Conservation (phyloP, 2,888 invertebrate species). For the Euspilapteryx auroguttella region DNA sequence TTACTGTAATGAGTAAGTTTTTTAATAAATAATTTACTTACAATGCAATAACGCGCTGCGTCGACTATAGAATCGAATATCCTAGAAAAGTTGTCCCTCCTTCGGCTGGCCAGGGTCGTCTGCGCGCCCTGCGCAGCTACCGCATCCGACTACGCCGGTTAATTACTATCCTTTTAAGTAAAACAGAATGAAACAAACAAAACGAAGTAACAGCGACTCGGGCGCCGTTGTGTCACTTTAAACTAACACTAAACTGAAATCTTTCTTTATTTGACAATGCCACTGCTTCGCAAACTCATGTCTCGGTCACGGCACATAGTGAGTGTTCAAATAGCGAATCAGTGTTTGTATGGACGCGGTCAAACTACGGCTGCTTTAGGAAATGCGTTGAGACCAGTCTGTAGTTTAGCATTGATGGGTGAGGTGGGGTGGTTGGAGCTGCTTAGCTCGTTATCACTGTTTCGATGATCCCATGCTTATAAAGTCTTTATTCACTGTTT, state of each 20-base stretch:
- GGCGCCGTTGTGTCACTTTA: constrained; percentile 26
- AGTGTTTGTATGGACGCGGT: constrained; percentile 8
- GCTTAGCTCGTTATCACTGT: no score
- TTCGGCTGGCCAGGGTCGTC: constrained; percentile 50
- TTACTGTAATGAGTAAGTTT: no score
- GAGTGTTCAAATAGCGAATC: constrained; percentile 35
- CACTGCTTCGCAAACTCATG: constrained; percentile 55
- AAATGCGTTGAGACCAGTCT: constrained; percentile 91
- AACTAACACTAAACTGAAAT: constrained; percentile 6
- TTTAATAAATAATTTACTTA: no score
- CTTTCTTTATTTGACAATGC: constrained; percentile 51
- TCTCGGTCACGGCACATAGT: constrained; percentile 77
- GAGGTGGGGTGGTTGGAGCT: no score
- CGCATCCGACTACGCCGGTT: constrained; percentile 27
- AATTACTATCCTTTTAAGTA: constrained; percentile 55
- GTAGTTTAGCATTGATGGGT: constrained; percentile 80
- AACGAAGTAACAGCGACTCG: constrained; percentile 42
- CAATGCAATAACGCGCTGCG: constrained; percentile 57
- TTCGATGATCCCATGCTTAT: no score
- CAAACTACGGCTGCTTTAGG: constrained; percentile 87
- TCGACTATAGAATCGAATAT: constrained; percentile 55
- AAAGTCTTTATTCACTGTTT: no score
- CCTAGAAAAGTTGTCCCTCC: constrained; percentile 48
- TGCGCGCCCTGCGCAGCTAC: constrained; percentile 24
- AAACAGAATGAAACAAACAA: constrained; percentile 54